Evolutionary conservation across 92 coral and sea anemone genomes (phyloP).

Genomic region (Epizoanthus scotinus): DNA sequence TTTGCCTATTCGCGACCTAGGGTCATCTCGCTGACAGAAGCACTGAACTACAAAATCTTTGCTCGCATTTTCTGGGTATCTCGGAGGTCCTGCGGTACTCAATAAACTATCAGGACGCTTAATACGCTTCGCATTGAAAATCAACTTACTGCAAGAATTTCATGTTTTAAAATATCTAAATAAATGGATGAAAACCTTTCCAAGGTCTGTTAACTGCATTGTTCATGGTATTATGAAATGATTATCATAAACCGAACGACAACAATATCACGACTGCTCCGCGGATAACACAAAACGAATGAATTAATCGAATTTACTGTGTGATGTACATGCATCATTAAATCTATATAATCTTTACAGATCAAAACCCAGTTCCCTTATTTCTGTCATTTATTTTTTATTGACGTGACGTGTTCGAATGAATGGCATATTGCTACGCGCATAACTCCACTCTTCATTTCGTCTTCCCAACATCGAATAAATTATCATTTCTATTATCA

Average conservation of each 20-base stretch:
- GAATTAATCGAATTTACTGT: neutral
- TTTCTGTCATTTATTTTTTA: neutral
- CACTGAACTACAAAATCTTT: neutral
- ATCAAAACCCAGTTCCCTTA: neutral
- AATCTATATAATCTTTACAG: neutral
- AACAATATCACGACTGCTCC: neutral
- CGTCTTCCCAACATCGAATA: neutral
- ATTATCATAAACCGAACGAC: neutral
- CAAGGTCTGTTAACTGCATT: neutral
- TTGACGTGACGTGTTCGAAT: neutral
- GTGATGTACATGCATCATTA: neutral
- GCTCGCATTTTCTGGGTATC: neutral
- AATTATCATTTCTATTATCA: neutral
- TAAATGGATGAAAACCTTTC: too few species aligned
- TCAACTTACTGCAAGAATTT: neutral
- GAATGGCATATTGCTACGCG: neutral
- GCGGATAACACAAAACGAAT: neutral
- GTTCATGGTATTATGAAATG: neutral
- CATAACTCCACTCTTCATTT: neutral
- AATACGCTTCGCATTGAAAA: neutral
- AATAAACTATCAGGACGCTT: neutral
- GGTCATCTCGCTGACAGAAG: slow-evolving; percentile 11
- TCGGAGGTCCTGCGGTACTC: neutral
- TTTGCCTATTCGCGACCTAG: neutral
- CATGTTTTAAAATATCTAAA: neutral